Base-by-base conservation (phyloP, 2,888 invertebrate species). In the Macrosiphum euphorbiae region DNA sequence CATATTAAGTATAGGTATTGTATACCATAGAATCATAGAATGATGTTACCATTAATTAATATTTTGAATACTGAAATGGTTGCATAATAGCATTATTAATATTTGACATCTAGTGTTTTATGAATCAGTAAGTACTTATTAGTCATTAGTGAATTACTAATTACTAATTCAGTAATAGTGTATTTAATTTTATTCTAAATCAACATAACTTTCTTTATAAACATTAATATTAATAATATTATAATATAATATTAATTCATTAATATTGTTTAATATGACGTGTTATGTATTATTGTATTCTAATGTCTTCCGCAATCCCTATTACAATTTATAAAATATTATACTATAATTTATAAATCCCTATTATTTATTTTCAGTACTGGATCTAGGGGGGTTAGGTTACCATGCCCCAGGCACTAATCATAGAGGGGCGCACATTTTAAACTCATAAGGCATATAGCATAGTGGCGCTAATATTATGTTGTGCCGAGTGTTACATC, bases 1-100 rank as follows among this genome's bases (percentile, higher is more conserved):
- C 44, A 28, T 52, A 88, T 44, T 61, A 50, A 28, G 20, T 2
- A 52, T 84, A 58, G 58, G 58, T 58, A 90, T 85, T 85, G 28
- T 16, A 24, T 89, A 20, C 35, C 41, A 89, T 13, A 24, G 8
- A 24, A 5, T 26, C 58, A 8, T 26, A 8, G n/a, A 88, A 78
- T 28, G 35, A 88, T 92, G 41, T 24, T 52, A 47, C 16, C 58
- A 84, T 87, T 93, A 85, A 85, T 93, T 89, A 58, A 61, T 61
- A 5, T 35, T 55, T 93, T 93, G 93, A 93, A 93, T 93, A 93
- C 85, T 93, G 1, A 88, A 89, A 85, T 90, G 28, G 13, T 85
- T 90, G 85, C 58, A 58, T 90, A 90, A 78, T 58, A 85, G n/a
- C 16, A 61, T 58, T 87, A 52, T 5, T 92, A 78, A 92, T 52